phyloP scores from a whole-genome alignment of 2,113 vertebrate species.

The Entelurus aequoreus region DNA sequence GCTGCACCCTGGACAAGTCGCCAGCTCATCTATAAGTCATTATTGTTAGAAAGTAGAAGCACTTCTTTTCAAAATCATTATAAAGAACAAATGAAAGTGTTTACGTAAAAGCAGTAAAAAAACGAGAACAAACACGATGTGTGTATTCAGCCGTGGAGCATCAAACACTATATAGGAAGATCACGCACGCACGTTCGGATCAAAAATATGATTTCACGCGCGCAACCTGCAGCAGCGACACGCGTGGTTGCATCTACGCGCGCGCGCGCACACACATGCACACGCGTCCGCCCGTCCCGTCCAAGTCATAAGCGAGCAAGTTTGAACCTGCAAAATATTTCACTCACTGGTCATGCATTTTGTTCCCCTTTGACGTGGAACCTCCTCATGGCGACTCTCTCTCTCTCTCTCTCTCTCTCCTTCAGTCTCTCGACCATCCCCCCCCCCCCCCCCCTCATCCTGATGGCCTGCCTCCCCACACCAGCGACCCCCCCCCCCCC shows the following conservation, averaged over 20 bases:
- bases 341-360: conserved; percentile 65
- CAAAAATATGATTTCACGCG: neutral
- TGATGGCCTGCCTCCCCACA: conserved; percentile 25
- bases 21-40: neutral
- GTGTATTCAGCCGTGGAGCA: too few relatives aligned
- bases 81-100: too few relatives aligned
- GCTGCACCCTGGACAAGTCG: too few relatives aligned
- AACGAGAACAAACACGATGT: too few relatives aligned
- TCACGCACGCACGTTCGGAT: neutral
- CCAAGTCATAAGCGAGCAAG: conserved; percentile 45
- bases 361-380: conserved; percentile 54
- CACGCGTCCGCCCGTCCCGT: conserved; percentile 21
- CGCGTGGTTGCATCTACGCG: conserved; percentile 5
- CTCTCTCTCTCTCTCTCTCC: conserved; percentile 20
- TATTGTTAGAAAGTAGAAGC: too few relatives aligned
- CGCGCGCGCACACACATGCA: neutral
- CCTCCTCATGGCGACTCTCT: conserved; percentile 38
- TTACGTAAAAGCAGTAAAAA: too few relatives aligned
- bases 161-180: neutral
- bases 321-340: conserved; percentile 63
- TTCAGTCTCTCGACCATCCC: conserved; percentile 20
- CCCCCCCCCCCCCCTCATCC: conserved; percentile 7
- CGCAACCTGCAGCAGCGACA: conserved; percentile 9
- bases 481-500: conserved; percentile 12
- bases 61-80: too few relatives aligned